Percentiles rank a stretch among this genome's conserved stretches.
phyloP scores from a whole-genome alignment of 2,113 vertebrate species.

The Atrichornis clamosus region DNA sequence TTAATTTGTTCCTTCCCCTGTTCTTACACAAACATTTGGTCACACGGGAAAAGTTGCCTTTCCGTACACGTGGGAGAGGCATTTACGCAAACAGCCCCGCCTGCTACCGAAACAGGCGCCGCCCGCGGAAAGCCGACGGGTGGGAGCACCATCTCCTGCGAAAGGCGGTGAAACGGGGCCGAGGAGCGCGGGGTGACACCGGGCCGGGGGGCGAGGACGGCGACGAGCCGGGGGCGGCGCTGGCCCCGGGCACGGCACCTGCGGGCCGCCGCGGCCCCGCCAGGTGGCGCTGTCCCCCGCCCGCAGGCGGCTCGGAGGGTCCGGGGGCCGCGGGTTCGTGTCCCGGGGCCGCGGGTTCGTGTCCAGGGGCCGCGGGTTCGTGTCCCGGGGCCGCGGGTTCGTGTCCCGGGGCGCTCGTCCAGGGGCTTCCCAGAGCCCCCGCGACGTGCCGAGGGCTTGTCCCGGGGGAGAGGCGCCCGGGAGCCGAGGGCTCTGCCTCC shows the following conservation, averaged over 20 bases:
- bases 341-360: not conserved
- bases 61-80: not conserved
- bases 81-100: not conserved
- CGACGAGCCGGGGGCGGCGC: not conserved
- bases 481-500: not conserved
- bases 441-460: not conserved
- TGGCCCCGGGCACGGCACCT: not conserved
- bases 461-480: too few relatives aligned
- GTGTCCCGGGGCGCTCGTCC: too few relatives aligned
- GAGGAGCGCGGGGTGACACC: not conserved
- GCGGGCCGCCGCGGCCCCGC: not conserved
- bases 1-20: not conserved
- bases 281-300: not conserved
- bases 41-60: not conserved
- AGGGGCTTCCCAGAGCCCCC: not conserved
- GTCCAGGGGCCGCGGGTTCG: too few relatives aligned
- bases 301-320: not conserved
- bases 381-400: too few relatives aligned
- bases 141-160: not conserved
- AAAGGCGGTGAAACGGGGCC: not conserved
- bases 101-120: not conserved
- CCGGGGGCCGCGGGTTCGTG: too few relatives aligned
- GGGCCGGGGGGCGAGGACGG: not conserved
- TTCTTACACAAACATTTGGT: too few relatives aligned
- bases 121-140: not conserved